Evolutionary conservation across 2,113 vertebrate species (phyloP).

Genomic region (Archocentrus centrarchus): DNA sequence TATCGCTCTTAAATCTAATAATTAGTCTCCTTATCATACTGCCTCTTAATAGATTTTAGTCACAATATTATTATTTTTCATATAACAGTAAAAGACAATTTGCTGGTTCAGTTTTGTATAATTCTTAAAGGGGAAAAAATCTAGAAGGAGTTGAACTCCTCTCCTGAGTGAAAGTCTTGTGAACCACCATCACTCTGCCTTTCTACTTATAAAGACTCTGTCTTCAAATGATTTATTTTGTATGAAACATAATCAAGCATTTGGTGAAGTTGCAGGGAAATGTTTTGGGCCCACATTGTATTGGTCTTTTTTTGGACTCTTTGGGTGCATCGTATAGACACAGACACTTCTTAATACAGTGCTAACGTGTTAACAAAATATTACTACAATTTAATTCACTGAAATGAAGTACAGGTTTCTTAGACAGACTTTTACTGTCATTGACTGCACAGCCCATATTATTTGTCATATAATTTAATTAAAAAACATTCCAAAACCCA

Average conservation of each 20-base stretch:
- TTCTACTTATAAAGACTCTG: neutral
- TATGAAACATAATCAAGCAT: neutral
- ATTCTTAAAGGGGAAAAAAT: too few species aligned
- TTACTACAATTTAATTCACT: too few species aligned
- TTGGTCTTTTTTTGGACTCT: neutral
- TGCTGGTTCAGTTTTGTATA: too few species aligned
- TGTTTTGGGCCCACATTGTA: neutral
- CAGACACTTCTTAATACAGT: neutral
- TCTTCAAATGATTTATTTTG: neutral
- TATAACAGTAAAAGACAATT: neutral
- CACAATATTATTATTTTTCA: neutral
- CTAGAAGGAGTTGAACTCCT: neutral
- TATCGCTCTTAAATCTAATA: neutral
- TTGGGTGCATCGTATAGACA: neutral
- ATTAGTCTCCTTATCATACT: neutral
- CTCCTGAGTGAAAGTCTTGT: neutral
- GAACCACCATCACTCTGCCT: neutral
- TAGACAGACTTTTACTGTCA: too few species aligned
- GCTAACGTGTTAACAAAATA: neutral
- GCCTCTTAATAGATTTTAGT: neutral
- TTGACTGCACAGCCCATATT: too few species aligned
- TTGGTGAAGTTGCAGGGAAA: neutral
- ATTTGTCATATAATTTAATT: too few species aligned
- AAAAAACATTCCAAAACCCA: too few species aligned
- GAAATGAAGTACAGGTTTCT: too few species aligned